These are phyloP conservation scores for Syngnathus acus DNA, from an alignment of 2,797 vertebrate species.

Conservation along the genomic window DNA sequence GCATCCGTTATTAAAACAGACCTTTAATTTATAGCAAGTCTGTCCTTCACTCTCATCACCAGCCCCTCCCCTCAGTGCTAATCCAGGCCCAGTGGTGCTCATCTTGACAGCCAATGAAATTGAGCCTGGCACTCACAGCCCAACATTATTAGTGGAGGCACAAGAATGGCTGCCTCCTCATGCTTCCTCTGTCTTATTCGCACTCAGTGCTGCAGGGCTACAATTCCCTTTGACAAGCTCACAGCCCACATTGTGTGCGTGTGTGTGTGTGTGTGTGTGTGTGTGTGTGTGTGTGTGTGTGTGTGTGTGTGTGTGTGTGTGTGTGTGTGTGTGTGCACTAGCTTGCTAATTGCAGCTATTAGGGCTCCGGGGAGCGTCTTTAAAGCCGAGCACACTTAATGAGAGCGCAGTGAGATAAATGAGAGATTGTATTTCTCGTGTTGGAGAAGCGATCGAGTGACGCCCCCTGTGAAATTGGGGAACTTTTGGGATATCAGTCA, in stretches of 20 bases:
- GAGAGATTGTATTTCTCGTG: conserved; percentile 52
- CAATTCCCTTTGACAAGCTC: conserved; percentile 44
- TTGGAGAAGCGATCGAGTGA: conserved; percentile 44
- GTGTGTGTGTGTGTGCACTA: conserved; percentile 28
- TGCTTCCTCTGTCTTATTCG: conserved; percentile 38
- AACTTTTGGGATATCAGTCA: conserved; percentile 1
- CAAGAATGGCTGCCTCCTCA: conserved; percentile 30
- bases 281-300: conserved; percentile 15
- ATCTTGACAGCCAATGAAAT: conserved; percentile 51
- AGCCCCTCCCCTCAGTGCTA: conserved; percentile 19
- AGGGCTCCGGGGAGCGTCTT: conserved; percentile 38
- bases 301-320: neutral
- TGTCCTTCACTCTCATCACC: neutral
- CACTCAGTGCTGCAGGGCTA: conserved; percentile 28
- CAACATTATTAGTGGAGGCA: conserved; percentile 48
- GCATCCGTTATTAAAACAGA: conserved; percentile 41
- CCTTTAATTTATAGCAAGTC: conserved; percentile 26
- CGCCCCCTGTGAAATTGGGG: conserved; percentile 8
- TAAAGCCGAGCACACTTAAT: conserved; percentile 44
- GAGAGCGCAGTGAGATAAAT: conserved; percentile 52
- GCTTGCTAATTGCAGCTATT: conserved; percentile 66
- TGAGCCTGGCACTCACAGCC: conserved; percentile 44
- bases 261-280: conserved; percentile 15
- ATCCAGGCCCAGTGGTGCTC: conserved; percentile 38
- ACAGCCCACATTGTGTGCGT: conserved; percentile 14